Conservation (phyloP, 2,888 invertebrate species). For the Volucella inflata region DNA sequence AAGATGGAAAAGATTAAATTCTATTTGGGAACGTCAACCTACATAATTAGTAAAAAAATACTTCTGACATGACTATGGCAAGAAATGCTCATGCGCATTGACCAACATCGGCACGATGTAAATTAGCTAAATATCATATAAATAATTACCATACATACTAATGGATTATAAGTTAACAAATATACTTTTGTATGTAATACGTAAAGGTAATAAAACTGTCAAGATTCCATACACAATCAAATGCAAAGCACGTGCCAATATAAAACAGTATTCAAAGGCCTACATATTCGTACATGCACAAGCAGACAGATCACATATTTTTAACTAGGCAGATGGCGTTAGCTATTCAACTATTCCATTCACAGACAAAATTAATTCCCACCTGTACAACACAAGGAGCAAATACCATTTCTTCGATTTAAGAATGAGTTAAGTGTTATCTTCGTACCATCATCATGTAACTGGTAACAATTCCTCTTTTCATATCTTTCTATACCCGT, state of each 20-base stretch:
- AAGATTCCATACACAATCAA: conserved; percentile 32
- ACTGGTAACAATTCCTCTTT: conserved; percentile 42
- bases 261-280: conserved; percentile 41
- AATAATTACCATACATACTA: no score
- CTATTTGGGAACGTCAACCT: no score
- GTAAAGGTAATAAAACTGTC: background rate
- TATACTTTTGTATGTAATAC: no score
- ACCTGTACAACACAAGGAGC: conserved; percentile 63
- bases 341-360: conserved; percentile 74
- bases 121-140: no score
- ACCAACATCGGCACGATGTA: no score
- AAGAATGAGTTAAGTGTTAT: conserved; percentile 61
- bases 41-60: no score
- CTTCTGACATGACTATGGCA: no score
- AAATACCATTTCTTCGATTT: conserved; percentile 55
- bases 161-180: no score
- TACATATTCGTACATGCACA: conserved; percentile 3
- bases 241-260: conserved; percentile 75
- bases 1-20: no score
- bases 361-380: conserved; percentile 73
- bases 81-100: no score
- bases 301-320: conserved; percentile 17
- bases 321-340: conserved; percentile 68
- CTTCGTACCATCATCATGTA: conserved; percentile 64
- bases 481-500: conserved; percentile 14